These are phyloP conservation scores for Lucifuga dentata DNA, from an alignment of 2,113 vertebrate genomes.

Conservation along the genomic window DNA sequence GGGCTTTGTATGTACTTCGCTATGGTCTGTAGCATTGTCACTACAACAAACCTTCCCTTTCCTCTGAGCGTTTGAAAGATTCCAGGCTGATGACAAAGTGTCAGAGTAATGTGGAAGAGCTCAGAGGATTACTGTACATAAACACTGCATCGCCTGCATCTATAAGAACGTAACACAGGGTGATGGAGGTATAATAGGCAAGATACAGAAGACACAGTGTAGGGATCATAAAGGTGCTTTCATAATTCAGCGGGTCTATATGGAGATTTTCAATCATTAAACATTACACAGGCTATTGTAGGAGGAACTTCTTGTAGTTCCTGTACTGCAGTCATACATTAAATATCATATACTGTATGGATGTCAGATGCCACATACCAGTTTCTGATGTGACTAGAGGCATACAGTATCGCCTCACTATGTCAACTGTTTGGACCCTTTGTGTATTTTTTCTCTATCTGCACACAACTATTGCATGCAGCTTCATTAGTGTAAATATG, in stretches of 20 bases:
- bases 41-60: conserved; percentile 13
- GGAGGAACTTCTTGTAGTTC: not conserved
- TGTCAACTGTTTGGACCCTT: not conserved
- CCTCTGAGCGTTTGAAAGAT: conserved; percentile 39
- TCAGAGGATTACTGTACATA: conserved; percentile 58
- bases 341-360: conserved; percentile 6
- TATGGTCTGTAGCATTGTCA: conserved; percentile 6
- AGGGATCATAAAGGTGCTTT: conserved; percentile 22
- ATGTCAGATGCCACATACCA: not conserved
- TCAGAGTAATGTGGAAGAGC: conserved; percentile 15
- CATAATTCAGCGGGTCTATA: conserved; percentile 45
- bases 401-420: not conserved
- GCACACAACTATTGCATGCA: not conserved
- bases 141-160: conserved; percentile 53
- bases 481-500: conserved; percentile 1
- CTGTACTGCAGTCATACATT: not conserved
- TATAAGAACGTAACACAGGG: conserved; percentile 8
- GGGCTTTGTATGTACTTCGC: conserved; percentile 22
- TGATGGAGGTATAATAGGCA: conserved; percentile 4
- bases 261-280: conserved; percentile 34
- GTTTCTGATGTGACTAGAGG: not conserved
- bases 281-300: conserved; percentile 5
- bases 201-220: not conserved
- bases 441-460: not conserved
- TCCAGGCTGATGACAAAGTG: conserved; percentile 48